These are phyloP conservation scores for Hymenochirus boettgeri DNA, from an alignment of 2,113 vertebrate genomes.

Conservation along the genomic window DNA sequence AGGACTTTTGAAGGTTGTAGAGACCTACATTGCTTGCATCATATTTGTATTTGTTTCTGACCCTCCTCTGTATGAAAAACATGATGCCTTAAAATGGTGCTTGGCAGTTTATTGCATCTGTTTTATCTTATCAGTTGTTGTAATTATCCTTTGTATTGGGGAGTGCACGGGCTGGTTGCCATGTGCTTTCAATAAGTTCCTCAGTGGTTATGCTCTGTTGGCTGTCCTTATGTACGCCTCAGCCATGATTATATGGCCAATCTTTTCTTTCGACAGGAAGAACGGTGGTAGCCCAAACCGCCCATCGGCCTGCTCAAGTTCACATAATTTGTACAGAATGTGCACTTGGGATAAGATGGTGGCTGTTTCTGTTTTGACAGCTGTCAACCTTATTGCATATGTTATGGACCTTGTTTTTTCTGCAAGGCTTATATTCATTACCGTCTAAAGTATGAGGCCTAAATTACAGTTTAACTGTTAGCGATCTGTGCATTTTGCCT, in stretches of 20 bases:
- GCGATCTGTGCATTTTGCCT: constrained; percentile 49
- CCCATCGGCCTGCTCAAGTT: fast-evolving
- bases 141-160: constrained; percentile 76
- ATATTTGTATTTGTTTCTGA: constrained; percentile 79
- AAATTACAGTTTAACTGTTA: background rate
- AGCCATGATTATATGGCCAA: constrained; percentile 79
- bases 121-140: constrained; percentile 75
- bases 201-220: constrained; percentile 72
- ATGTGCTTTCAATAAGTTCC: constrained; percentile 74
- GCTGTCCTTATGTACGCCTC: constrained; percentile 72
- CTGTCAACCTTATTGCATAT: constrained; percentile 78
- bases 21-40: constrained; percentile 82
- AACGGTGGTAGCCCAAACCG: constrained; percentile 44
- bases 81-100: constrained; percentile 69
- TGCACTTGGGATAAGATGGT: constrained; percentile 70
- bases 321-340: fast-evolving
- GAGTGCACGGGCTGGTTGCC: constrained; percentile 78
- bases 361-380: constrained; percentile 69
- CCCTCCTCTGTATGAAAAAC: constrained; percentile 56
- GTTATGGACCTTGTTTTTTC: constrained; percentile 79
- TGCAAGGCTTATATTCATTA: constrained; percentile 72
- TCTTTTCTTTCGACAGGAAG: constrained; percentile 73
- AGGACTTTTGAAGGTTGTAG: constrained; percentile 80
- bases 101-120: constrained; percentile 82
- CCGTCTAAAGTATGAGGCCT: background rate